These are phyloP conservation scores for Alentia gelatinosa DNA, from an alignment of 2,888 invertebrate species.

Conservation along the genomic window DNA sequence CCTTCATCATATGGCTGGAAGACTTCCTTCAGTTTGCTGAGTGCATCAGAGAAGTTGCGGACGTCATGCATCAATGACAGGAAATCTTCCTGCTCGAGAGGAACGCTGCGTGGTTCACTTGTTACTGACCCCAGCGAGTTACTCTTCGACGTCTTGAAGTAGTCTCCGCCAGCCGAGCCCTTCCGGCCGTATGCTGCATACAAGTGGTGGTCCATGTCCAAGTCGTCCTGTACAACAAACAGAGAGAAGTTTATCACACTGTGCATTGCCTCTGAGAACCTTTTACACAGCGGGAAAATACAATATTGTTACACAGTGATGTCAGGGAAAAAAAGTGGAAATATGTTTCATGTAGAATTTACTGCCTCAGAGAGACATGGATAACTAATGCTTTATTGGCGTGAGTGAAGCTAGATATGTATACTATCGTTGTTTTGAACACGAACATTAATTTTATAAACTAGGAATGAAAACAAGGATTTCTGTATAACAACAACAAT, in stretches of 20 bases:
- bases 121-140: constrained; percentile 79
- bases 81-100: constrained; percentile 82
- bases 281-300: too few relatives aligned
- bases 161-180: neutral
- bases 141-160: constrained; percentile 59
- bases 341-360: too few relatives aligned
- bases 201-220: constrained; percentile 41
- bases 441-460: too few relatives aligned
- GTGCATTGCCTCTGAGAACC: too few relatives aligned
- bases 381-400: too few relatives aligned
- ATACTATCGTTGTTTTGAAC: too few relatives aligned
- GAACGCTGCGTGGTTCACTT: constrained; percentile 76
- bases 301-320: too few relatives aligned
- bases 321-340: too few relatives aligned
- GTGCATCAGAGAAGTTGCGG: constrained; percentile 81
- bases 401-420: too few relatives aligned
- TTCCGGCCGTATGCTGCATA: neutral
- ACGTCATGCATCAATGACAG: constrained; percentile 82
- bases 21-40: constrained; percentile 80
- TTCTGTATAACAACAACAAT: too few relatives aligned
- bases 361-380: too few relatives aligned
- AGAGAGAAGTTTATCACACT: neutral
- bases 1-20: constrained; percentile 68
- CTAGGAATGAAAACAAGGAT: too few relatives aligned
- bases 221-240: neutral